phyloP scores from a whole-genome alignment of 2,113 vertebrate species.

The Platichthys flesus region DNA sequence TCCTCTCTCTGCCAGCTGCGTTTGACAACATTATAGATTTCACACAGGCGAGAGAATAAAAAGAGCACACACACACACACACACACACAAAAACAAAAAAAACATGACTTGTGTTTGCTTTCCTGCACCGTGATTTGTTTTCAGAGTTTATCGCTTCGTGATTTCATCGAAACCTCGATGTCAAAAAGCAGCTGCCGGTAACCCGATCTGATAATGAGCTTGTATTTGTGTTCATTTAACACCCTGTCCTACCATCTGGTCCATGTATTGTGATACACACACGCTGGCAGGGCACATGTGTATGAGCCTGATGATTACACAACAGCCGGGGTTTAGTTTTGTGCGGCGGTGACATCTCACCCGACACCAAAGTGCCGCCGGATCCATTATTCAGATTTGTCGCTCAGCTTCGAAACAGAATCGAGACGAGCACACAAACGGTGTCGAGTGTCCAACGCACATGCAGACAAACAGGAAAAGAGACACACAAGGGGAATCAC shows the following conservation, averaged over 20 bases:
- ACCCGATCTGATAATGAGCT: constrained; percentile 70
- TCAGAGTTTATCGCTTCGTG: constrained; percentile 13
- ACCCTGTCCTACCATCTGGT: constrained; percentile 77
- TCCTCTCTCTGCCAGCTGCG: background rate
- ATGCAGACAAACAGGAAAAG: constrained; percentile 14
- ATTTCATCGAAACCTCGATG: constrained; percentile 40
- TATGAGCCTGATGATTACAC: constrained; percentile 73
- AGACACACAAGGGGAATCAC: background rate
- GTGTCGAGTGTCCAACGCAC: constrained; percentile 42
- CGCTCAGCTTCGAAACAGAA: constrained; percentile 1
- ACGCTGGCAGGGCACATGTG: constrained; percentile 52
- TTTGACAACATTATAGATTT: constrained; percentile 7
- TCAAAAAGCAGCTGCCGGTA: constrained; percentile 70
- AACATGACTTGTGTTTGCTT: background rate
- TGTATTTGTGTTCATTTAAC: constrained; percentile 79
- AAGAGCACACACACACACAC: background rate
- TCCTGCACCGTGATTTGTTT: constrained; percentile 8
- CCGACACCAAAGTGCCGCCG: constrained; percentile 43
- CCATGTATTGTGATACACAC: constrained; percentile 69
- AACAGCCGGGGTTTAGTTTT: constrained; percentile 45
- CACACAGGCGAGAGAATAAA: constrained; percentile 24
- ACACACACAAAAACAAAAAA: too few relatives aligned
- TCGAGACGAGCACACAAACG: constrained; percentile 24
- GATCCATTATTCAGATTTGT: constrained; percentile 69
- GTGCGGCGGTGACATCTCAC: constrained; percentile 43